A percentile compares a stretch with the other conserved stretches of the same genome.
Conservation (phyloP, 1,140 invertebrate species). For the Drusus annulatus region DNA sequence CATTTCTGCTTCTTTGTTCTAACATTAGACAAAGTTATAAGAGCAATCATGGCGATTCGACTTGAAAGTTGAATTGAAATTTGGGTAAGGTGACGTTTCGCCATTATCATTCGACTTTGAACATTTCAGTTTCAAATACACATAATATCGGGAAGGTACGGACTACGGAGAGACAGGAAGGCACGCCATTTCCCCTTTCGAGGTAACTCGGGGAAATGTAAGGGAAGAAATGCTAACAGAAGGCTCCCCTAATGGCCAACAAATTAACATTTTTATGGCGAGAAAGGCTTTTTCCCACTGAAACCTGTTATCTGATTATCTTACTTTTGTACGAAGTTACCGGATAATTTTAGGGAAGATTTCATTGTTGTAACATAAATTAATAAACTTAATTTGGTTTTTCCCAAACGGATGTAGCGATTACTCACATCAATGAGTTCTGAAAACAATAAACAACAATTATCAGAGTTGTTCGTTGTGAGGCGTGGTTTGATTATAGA, state of each 20-base stretch:
- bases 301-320: conserved; percentile 35
- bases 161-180: too few species aligned
- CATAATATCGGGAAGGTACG: conserved; percentile 2
- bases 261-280: conserved; percentile 50
- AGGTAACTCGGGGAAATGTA: conserved; percentile 3
- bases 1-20: background rate
- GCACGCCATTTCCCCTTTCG: background rate
- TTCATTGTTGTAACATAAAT: background rate
- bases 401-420: too few species aligned
- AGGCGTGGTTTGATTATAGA: too few species aligned
- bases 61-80: conserved; percentile 9
- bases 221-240: conserved; percentile 1
- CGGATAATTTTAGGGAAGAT: background rate
- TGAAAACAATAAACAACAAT: too few species aligned
- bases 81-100: background rate
- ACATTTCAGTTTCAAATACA: background rate
- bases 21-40: background rate
- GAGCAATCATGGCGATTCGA: conserved; percentile 3
- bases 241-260: conserved; percentile 36
- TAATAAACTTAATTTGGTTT: too few species aligned
- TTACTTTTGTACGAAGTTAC: background rate
- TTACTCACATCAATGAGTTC: too few species aligned
- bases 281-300: conserved; percentile 5
- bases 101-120: background rate
- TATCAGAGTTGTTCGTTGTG: too few species aligned